Evolutionary conservation across 2,113 vertebrate genomes (phyloP).

Genomic region (Dicerorhinus sumatrensis): DNA sequence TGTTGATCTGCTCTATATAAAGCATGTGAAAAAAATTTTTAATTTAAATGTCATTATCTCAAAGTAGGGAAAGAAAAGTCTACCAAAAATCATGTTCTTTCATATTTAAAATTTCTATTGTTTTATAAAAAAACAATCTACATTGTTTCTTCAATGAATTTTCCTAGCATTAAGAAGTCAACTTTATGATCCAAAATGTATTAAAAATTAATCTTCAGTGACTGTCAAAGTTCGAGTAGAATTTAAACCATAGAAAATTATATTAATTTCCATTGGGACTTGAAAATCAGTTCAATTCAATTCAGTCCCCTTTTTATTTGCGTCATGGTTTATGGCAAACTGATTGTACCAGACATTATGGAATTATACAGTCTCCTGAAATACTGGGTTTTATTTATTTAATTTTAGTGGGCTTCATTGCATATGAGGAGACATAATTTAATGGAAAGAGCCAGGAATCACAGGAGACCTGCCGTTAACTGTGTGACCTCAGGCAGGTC

Average conservation of each 20-base stretch:
- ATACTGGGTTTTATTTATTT: conserved; percentile 31
- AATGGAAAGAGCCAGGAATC: conserved; percentile 42
- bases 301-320: not conserved
- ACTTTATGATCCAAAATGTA: conserved; percentile 1
- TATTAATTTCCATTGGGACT: conserved; percentile 40
- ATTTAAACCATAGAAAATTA: conserved; percentile 47
- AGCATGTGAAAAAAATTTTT: not conserved
- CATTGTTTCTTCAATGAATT: not conserved
- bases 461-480: conserved; percentile 28
- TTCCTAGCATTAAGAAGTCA: conserved; percentile 2
- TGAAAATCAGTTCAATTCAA: conserved; percentile 52
- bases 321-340: not conserved
- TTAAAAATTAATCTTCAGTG: conserved; percentile 53
- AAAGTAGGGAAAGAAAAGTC: not conserved
- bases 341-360: not conserved
- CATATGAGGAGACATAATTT: not conserved
- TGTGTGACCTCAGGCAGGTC: not conserved
- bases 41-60: conserved; percentile 15
- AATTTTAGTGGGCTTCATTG: not conserved
- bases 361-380: not conserved
- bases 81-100: not conserved
- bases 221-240: not conserved
- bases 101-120: not conserved
- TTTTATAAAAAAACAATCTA: conserved; percentile 35
- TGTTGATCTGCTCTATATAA: not conserved